Conservation (phyloP, 1,140 invertebrate species). For the Oryctes rhinoceros region DNA sequence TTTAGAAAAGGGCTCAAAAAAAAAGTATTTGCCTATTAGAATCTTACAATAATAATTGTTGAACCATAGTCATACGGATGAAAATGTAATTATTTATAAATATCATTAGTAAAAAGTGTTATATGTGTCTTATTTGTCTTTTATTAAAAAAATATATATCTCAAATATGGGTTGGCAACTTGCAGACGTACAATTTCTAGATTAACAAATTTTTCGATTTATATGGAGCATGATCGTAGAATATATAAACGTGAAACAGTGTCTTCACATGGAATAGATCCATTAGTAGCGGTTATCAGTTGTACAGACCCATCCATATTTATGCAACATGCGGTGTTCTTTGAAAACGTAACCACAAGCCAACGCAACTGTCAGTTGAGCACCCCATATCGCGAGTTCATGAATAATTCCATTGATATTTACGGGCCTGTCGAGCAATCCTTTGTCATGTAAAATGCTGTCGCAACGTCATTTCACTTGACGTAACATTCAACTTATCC, state of each 20-base stretch:
- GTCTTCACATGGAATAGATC: conserved; percentile 43
- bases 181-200: too few relatives aligned
- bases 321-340: conserved; percentile 57
- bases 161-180: too few relatives aligned
- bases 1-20: too few relatives aligned
- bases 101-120: too few relatives aligned
- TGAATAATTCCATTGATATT: conserved; percentile 63
- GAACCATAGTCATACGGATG: too few relatives aligned
- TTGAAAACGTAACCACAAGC: conserved; percentile 58
- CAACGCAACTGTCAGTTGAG: conserved; percentile 58
- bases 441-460: conserved; percentile 63
- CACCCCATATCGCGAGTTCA: conserved; percentile 60
- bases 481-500: conserved; percentile 53
- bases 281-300: conserved; percentile 46
- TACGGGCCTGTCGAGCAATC: conserved; percentile 61
- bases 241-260: conserved; percentile 10
- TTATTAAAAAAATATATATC: too few relatives aligned
- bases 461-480: conserved; percentile 62
- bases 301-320: conserved; percentile 54
- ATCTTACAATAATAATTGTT: too few relatives aligned
- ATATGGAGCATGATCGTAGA: background rate
- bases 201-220: too few relatives aligned
- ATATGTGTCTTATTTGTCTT: too few relatives aligned
- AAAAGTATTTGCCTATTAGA: too few relatives aligned
- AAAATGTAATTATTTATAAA: too few relatives aligned